Evolutionary conservation across 2,888 invertebrate genomes (phyloP).

Genomic region (Hirtodrosophila alboralis): DNA sequence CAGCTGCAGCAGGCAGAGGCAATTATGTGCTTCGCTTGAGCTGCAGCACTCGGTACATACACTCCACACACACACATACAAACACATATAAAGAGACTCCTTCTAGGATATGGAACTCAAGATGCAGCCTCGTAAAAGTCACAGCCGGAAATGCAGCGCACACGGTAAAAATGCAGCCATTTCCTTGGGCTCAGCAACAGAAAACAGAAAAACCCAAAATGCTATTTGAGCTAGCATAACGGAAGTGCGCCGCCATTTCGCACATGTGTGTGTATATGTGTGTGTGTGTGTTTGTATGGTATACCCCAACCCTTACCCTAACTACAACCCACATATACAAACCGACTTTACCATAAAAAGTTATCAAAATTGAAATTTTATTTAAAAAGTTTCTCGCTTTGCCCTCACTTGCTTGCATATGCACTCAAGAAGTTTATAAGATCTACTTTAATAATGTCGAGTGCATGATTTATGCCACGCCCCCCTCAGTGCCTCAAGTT

Average conservation of each 20-base stretch:
- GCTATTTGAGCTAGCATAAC: conserved; percentile 46
- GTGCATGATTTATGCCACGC: conserved; percentile 64
- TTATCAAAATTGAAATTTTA: conserved; percentile 81
- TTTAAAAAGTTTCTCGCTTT: conserved; percentile 71
- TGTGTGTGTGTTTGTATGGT: conserved; percentile 3
- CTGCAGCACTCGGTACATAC: conserved; percentile 50
- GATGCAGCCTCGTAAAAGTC: conserved; percentile 72
- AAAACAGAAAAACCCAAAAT: conserved; percentile 33
- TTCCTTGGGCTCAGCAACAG: conserved; percentile 42
- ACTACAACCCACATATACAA: neutral
- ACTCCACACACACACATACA: neutral
- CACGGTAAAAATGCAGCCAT: conserved; percentile 64
- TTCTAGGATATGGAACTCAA: conserved; percentile 29
- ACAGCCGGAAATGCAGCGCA: conserved; percentile 73
- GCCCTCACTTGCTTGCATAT: conserved; percentile 47
- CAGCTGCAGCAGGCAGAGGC: conserved; percentile 58
- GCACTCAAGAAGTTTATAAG: conserved; percentile 73
- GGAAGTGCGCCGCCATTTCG: conserved; percentile 49
- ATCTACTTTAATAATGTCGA: conserved; percentile 77
- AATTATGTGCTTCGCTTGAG: conserved; percentile 81
- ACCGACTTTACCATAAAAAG: conserved; percentile 55
- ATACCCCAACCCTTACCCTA: too few relatives aligned
- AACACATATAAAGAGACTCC: neutral
- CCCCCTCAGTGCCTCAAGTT: conserved; percentile 1
- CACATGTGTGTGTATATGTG: conserved; percentile 17